These are phyloP conservation scores for Prunella strophiata DNA, from an alignment of 2,797 vertebrate genomes.

Conservation along the genomic window DNA sequence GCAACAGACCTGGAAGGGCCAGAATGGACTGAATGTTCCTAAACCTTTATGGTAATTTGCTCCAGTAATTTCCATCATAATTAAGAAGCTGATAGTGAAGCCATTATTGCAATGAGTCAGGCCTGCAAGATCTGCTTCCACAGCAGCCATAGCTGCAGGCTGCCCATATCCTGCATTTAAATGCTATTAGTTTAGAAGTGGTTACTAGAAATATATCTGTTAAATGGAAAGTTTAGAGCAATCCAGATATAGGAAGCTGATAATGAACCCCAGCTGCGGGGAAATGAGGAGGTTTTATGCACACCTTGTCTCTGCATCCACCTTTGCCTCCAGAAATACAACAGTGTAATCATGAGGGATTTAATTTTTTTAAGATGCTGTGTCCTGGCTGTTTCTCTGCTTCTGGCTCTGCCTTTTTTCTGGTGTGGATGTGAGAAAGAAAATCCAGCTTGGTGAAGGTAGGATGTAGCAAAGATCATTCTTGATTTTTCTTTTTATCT, in stretches of 20 bases:
- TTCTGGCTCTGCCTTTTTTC: not conserved
- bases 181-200: constrained; percentile 42
- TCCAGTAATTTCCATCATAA: constrained; percentile 62
- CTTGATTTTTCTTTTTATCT: not conserved
- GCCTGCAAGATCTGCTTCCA: constrained; percentile 41
- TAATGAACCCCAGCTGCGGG: constrained; percentile 34
- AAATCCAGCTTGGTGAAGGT: not conserved
- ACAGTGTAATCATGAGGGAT: not conserved
- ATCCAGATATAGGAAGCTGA: constrained; percentile 26
- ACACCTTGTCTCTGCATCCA: constrained; percentile 2
- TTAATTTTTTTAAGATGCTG: not conserved
- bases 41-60: constrained; percentile 67
- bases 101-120: constrained; percentile 50
- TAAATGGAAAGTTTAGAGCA: constrained; percentile 35
- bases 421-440: not conserved
- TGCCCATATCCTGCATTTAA: constrained; percentile 36
- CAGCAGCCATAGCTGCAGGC: constrained; percentile 38
- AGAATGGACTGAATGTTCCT: constrained; percentile 70
- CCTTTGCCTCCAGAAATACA: constrained; percentile 15
- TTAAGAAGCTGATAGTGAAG: constrained; percentile 42
- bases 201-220: constrained; percentile 25
- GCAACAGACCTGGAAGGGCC: constrained; percentile 55
- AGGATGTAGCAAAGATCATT: not conserved
- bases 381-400: not conserved
- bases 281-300: constrained; percentile 34